These are phyloP conservation scores for Psittacula derbiana DNA, from an alignment of 2,797 vertebrate species.

Conservation along the genomic window DNA sequence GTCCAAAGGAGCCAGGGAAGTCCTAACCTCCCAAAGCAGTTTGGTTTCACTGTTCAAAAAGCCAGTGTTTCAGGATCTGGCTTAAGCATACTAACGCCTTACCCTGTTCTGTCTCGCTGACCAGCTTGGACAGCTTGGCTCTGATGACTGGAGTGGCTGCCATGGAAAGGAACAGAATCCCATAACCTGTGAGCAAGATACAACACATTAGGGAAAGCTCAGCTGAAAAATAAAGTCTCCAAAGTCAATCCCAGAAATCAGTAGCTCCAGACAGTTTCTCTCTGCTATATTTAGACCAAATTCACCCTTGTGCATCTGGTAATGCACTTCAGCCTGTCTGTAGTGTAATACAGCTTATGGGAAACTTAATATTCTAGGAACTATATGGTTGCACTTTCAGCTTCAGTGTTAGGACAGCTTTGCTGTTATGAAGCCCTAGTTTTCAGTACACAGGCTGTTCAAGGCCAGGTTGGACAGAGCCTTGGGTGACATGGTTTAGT, in stretches of 20 bases:
- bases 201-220: not conserved
- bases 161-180: constrained; percentile 87
- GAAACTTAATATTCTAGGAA: not conserved
- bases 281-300: not conserved
- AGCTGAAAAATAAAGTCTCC: not conserved
- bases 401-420: not conserved
- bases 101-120: constrained; percentile 89
- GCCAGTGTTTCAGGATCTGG: not conserved
- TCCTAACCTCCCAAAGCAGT: not conserved
- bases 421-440: not conserved
- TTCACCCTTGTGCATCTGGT: not conserved
- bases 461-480: not conserved
- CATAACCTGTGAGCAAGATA: constrained; percentile 81
- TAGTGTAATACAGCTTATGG: not conserved
- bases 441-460: not conserved
- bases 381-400: not conserved
- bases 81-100: constrained; percentile 1
- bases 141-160: constrained; percentile 87
- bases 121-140: constrained; percentile 92
- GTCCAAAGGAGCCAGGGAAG: not conserved
- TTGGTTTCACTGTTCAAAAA: not conserved
- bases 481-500: not conserved
- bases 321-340: not conserved
- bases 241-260: not conserved
- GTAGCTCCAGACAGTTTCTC: not conserved